These are phyloP conservation scores for Sthenelais limicola DNA, from an alignment of 2,888 invertebrate genomes.

Conservation along the genomic window DNA sequence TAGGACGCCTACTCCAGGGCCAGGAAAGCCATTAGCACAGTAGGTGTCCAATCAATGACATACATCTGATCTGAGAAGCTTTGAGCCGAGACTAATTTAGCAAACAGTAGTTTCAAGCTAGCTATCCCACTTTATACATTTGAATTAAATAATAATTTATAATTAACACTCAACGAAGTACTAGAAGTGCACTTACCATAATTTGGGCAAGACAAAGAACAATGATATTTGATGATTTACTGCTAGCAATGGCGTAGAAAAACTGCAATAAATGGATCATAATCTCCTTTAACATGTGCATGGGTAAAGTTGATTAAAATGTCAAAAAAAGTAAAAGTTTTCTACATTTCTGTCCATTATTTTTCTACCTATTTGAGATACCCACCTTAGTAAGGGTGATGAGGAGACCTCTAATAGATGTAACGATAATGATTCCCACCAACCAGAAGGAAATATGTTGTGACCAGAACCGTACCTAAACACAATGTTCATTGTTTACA, in stretches of 20 bases:
- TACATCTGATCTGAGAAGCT: too few relatives aligned
- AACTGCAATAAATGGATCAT: conserved; percentile 83
- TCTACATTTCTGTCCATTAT: too few relatives aligned
- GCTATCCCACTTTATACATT: neutral
- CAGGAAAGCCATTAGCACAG: too few relatives aligned
- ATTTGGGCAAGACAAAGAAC: conserved; percentile 97
- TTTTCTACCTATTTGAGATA: neutral
- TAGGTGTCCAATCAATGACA: too few relatives aligned
- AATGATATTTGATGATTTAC: conserved; percentile 98
- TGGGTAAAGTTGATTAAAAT: neutral
- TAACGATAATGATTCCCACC: conserved; percentile 97
- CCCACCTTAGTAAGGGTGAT: conserved; percentile 95
- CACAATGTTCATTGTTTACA: neutral
- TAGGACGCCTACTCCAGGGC: too few relatives aligned
- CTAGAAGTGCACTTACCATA: too few relatives aligned
- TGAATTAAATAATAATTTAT: neutral
- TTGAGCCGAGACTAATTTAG: too few relatives aligned
- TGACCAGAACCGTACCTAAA: conserved; percentile 94
- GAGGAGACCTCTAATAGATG: conserved; percentile 95
- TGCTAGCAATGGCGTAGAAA: conserved; percentile 99
- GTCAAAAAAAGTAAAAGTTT: too few relatives aligned
- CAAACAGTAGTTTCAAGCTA: too few relatives aligned
- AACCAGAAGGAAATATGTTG: conserved; percentile 98
- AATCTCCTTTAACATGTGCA: too few relatives aligned
- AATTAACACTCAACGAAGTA: conserved; percentile 17